Conservation (phyloP, 2,888 invertebrate genomes). For the Pyralis farinalis region DNA sequence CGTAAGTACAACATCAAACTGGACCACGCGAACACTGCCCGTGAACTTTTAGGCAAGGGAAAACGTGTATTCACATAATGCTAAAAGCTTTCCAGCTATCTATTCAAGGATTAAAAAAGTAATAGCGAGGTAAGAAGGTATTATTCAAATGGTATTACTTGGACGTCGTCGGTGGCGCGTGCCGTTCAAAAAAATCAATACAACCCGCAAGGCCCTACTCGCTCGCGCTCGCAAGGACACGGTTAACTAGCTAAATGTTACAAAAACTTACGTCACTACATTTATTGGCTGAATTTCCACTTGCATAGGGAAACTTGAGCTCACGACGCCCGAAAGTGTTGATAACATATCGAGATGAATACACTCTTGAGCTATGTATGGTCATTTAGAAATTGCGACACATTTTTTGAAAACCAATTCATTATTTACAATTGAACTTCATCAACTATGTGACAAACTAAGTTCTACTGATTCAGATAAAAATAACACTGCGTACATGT, state of each 20-base stretch:
- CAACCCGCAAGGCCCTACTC: constrained; percentile 42
- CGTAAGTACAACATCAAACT: too few relatives aligned
- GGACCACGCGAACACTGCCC: neutral
- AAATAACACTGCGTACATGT: too few relatives aligned
- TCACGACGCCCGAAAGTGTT: too few relatives aligned
- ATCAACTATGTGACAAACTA: too few relatives aligned
- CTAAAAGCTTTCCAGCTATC: neutral
- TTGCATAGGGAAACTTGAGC: too few relatives aligned
- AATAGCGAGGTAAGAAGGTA: constrained; percentile 20
- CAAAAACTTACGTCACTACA: constrained; percentile 30
- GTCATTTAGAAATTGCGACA: too few relatives aligned
- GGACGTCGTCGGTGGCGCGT: constrained; percentile 40
- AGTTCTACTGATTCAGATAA: too few relatives aligned
- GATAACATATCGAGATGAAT: too few relatives aligned
- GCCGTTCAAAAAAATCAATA: constrained; percentile 59
- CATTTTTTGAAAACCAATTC: too few relatives aligned
- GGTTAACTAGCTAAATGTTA: constrained; percentile 34
- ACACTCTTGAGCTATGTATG: too few relatives aligned
- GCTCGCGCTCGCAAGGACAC: constrained; percentile 27
- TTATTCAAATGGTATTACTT: constrained; percentile 51
- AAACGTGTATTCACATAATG: neutral
- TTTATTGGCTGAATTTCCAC: neutral
- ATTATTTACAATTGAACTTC: too few relatives aligned
- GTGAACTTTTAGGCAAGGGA: neutral
- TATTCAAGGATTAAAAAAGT: constrained; percentile 2